Base-by-base conservation (phyloP, 1,140 invertebrate species). In the Meloidogyne hapla region DNA sequence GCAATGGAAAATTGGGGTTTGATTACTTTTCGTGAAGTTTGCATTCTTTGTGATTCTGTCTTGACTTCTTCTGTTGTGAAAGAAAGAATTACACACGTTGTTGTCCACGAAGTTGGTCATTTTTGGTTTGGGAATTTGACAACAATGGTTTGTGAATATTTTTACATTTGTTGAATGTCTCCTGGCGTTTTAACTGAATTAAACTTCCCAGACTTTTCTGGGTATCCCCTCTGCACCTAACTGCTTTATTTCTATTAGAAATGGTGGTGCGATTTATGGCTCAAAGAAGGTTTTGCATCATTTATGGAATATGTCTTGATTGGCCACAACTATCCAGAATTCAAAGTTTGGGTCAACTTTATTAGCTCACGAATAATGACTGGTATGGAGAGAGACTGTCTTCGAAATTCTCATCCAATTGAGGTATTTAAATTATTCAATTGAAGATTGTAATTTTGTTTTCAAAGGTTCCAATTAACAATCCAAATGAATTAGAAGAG, bases 41-140 rank as follows among this genome's bases (percentile, higher is more conserved):
- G 91, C 0, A 90, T 94, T 82, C 89, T 94, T 25, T 92, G 92
- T 82, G 91, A 94, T 83, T 89, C 91, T 42, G 90, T 90, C 0
- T 90, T 92, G 2, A 92, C 93, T 0, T 84, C 85, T 13, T 80
- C 63, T 21, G 23, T 72, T 12, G 74, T 77, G 25, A 84, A 92
- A 82, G 91, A 93, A 71, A 87, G 91, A 1, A 91, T 94, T 0
- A 93, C 92, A 0, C 90, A 91, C 0, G 92, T 94, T 1, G 91
- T 95, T 33, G 91, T 92, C 1, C 94, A 97, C 88, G 95, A 97
- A 89, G 89, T 96, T 69, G 94, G 94, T 18, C 94, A 97, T 76
- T 76, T 85, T 40, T 87, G 85, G 85, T 86, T 87, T 65, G 86
- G 86, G 40, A 77, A 87, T 71, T 75, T 87, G 23, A 78, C 83